Evolutionary conservation across 2,888 invertebrate species (phyloP).

Genomic region (Drosophila kokeensis): DNA sequence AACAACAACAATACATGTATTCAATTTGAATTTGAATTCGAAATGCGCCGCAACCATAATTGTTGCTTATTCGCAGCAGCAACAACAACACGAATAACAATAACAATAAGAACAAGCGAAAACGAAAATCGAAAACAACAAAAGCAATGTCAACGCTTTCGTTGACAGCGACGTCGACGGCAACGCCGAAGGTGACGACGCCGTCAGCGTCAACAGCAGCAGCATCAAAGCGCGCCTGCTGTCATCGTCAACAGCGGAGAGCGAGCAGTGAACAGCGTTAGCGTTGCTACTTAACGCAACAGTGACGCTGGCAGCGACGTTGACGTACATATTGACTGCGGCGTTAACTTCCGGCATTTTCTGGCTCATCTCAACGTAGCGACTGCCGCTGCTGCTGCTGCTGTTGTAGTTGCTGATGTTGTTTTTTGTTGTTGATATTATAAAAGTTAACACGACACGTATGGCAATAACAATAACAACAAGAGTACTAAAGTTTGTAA

Average conservation of each 20-base stretch:
- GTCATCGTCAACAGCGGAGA: slow-evolving; percentile 34
- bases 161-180: slow-evolving; percentile 28
- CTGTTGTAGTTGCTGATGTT: slow-evolving; percentile 11
- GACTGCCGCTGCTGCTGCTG: neutral
- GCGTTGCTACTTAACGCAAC: slow-evolving; percentile 29
- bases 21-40: slow-evolving; percentile 61
- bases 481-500: slow-evolving; percentile 31
- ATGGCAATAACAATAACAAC: slow-evolving; percentile 47
- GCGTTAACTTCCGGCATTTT: slow-evolving; percentile 73
- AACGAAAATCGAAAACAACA: slow-evolving; percentile 58
- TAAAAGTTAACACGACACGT: slow-evolving; percentile 56
- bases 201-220: slow-evolving; percentile 30
- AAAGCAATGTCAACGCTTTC: slow-evolving; percentile 64
- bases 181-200: slow-evolving; percentile 45
- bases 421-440: slow-evolving; percentile 29
- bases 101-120: slow-evolving; percentile 47
- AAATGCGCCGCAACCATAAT: slow-evolving; percentile 60
- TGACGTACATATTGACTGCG: slow-evolving; percentile 47
- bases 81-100: slow-evolving; percentile 16
- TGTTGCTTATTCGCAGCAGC: slow-evolving; percentile 48
- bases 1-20: slow-evolving; percentile 22
- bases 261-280: slow-evolving; percentile 11
- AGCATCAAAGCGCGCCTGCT: slow-evolving; percentile 36
- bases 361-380: slow-evolving; percentile 60
- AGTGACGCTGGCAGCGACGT: slow-evolving; percentile 36